phyloP scores from a whole-genome alignment of 2,113 vertebrate genomes.

The Oryzias curvinotus region DNA sequence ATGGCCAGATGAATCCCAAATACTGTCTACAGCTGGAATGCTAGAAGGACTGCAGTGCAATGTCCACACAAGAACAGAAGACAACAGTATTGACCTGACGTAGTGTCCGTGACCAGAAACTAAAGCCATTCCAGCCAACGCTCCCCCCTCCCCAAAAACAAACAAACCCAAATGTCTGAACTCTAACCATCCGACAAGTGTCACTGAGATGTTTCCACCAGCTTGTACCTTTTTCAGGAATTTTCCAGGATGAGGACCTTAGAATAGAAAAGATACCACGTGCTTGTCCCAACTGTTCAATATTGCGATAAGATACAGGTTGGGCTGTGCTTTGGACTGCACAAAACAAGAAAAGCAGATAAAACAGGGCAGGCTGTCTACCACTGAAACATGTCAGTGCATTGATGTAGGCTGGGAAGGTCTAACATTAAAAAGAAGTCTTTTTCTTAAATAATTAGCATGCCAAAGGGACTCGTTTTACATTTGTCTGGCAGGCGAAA shows the following conservation, averaged over 20 bases:
- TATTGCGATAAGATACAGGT: conserved; percentile 30
- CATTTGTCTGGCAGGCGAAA: conserved; percentile 33
- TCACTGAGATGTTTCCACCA: conserved; percentile 51
- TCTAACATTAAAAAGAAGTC: no score
- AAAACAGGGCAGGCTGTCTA: conserved; percentile 18
- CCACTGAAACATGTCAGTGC: conserved; percentile 13
- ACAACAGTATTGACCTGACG: conserved; percentile 42
- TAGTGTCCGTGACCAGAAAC: conserved; percentile 41
- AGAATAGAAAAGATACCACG: neutral
- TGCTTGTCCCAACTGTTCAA: conserved; percentile 21
- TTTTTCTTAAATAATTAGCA: no score
- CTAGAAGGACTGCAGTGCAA: conserved; percentile 33
- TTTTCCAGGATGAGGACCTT: conserved; percentile 1
- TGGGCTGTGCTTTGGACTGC: conserved; percentile 36
- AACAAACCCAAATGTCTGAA: conserved; percentile 11
- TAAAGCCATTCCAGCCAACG: conserved; percentile 32
- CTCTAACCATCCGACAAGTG: conserved; percentile 11
- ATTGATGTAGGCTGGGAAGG: conserved; percentile 2
- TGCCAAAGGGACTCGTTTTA: no score
- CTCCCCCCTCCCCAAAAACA: conserved; percentile 1
- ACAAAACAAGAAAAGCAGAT: conserved; percentile 18
- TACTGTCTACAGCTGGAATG: conserved; percentile 53
- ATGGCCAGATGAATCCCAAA: conserved; percentile 34
- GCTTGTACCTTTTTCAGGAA: conserved; percentile 33
- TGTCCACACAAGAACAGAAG: conserved; percentile 45